Conservation (phyloP, 1,140 invertebrate genomes). For the Eriocheir sinensis region DNA sequence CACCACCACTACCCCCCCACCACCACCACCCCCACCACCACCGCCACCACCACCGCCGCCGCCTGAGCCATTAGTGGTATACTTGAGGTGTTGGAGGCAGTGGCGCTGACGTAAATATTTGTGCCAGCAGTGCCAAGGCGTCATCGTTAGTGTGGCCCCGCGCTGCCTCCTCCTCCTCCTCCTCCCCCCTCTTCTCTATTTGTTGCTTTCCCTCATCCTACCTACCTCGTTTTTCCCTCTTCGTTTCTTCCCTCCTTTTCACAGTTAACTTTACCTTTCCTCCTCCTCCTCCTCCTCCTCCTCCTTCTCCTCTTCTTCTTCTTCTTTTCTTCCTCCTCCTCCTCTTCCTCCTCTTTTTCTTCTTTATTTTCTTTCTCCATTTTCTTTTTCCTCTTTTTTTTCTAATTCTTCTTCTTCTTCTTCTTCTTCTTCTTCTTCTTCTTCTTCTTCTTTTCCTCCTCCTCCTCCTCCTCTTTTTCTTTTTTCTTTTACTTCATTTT, state of each 20-base stretch:
- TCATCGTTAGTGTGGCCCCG: not conserved
- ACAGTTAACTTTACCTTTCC: not conserved
- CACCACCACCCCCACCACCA: too few species aligned
- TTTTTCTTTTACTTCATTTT: not conserved
- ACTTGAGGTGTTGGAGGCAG: not conserved
- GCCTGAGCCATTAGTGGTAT: slow-evolving; percentile 22
- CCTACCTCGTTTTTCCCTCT: too few species aligned
- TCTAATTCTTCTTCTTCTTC: not conserved
- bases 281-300: not conserved
- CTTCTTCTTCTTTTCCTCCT: too few species aligned
- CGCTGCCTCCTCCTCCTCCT: not conserved
- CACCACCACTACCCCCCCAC: too few species aligned
- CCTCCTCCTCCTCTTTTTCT: not conserved
- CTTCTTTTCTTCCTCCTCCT: not conserved
- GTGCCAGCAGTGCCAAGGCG: not conserved
- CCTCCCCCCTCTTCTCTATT: too few species aligned
- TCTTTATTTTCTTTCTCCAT: not conserved
- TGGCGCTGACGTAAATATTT: slow-evolving; percentile 16
- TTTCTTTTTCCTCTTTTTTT: not conserved
- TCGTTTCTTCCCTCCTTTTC: too few species aligned
- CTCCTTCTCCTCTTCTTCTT: not conserved
- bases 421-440: not conserved
- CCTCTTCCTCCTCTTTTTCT: not conserved
- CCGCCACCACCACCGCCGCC: too few species aligned
- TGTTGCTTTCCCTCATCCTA: too few species aligned